Base-by-base conservation (phyloP, 1,140 invertebrate species). In the Drosophila mauritiana region DNA sequence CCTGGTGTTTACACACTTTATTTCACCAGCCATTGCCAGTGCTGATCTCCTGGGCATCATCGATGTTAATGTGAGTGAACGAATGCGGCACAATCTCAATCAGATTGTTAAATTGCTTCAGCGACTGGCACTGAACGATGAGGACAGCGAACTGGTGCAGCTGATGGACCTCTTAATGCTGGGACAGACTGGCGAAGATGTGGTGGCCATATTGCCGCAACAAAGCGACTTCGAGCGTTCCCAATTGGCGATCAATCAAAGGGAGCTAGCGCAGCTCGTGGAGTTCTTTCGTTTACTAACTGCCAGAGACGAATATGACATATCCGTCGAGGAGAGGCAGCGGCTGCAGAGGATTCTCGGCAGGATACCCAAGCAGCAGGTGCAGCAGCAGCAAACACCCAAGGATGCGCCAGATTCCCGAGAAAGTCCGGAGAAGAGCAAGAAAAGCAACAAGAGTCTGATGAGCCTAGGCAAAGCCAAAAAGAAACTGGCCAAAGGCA, bases 41-140 rank as follows among this genome's bases (percentile, higher is more conserved):
- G 98, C 98, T 0, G 98, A 99, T 93, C 96, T 97, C 1, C 96
- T 98, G 92, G 98, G 98, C n/a, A 97, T 99, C 48, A 97, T 97
- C 0, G 98, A 99, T 91, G 96, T 97, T 1, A 97, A 97, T n/a
- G 97, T 99, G 36, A 97, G 97, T 58, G 95, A 97, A 73, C 95
- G 98, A 37, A 97, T 97, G 5, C 93, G 98, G 25, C 98, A 97
- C 91, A 99, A 99, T 94, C 94, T 99, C 4, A 98, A 98, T 91
- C 98, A 98, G 93, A 95, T 96, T 11, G 96, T 96, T 0, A 97
- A 98, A 92, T 97, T 99, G 82, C 92, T 99, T 15, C 98, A 99
- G 93, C 96, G 96, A 83, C 93, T 99, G 36, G 98, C 97, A 11
- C 93, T 99, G 25, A 95, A 46, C 96, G 96, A 91, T 96, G 96